Evolutionary conservation across 2,888 invertebrate genomes (phyloP), one percentile per base, ranked within the genome.

Genomic region (Carpatolechia fugitivella): DNA sequence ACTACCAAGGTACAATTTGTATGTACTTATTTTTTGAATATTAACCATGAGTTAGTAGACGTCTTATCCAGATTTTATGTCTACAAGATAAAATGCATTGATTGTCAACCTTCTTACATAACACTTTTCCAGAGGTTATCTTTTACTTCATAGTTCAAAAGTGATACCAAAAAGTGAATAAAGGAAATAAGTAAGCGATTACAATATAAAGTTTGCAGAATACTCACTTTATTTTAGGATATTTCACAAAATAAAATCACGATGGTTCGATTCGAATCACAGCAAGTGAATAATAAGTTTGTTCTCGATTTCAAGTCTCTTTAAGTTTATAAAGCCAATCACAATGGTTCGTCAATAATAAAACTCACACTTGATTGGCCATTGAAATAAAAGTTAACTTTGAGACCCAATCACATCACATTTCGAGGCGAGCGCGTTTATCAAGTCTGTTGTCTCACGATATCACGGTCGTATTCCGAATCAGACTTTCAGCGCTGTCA

Each of bases 51-150:
- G n/a, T n/a, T n/a, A n/a, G n/a, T n/a, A n/a, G n/a, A n/a, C n/a
- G n/a, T n/a, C n/a, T n/a, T n/a, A n/a, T n/a, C n/a, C n/a, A n/a
- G n/a, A n/a, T n/a, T n/a, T n/a, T n/a, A n/a, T n/a, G n/a, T n/a
- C n/a, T n/a, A 24, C 24, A 24, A 24, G 24, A 24, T n/a, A 14
- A 16, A 7, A 35, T 30, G 40, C 14, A 31, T 8, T 20, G 41
- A 41, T 41, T 56, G 56, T 59, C 60, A 65, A 63, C 57, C 56
- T 62, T 65, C 72, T 75, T 75, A 74, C 72, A 74, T 74, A 74
- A 74, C 68, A 69, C 56, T 62, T 61, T 56, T 30, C 18, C 10
- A 5, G 20, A 16, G 40, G 44, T 44, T 44, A 44, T 44, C 55
- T 46, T 50, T 51, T 11, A 41, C 11, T 38, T 47, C 35, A 24